Percentiles rank a stretch among this genome's conserved stretches.
Conservation (phyloP, 2,113 vertebrate species). For the Tragelaphus imberbis region DNA sequence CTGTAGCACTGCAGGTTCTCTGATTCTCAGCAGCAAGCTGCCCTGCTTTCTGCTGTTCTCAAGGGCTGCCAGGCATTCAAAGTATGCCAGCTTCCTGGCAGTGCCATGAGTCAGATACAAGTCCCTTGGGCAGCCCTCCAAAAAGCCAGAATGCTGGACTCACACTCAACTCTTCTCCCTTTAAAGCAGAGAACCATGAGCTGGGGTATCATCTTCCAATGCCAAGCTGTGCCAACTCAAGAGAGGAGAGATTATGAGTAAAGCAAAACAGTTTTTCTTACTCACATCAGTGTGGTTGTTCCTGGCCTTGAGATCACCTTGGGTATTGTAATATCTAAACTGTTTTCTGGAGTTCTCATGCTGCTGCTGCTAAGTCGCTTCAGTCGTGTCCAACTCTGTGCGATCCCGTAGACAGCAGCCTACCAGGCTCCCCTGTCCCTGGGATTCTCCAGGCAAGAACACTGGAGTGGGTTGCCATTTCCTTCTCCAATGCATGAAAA, state of each 20-base stretch:
- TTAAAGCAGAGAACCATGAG: not conserved
- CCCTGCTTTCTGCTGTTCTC: not conserved
- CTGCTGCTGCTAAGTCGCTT: no score
- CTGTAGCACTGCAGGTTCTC: not conserved
- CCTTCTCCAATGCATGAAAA: no score
- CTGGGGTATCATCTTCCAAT: not conserved
- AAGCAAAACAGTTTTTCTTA: not conserved
- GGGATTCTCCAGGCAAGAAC: no score
- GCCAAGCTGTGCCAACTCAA: not conserved
- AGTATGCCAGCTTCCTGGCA: not conserved
- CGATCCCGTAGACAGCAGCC: no score
- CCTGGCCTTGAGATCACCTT: not conserved
- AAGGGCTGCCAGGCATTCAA: not conserved
- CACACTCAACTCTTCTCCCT: not conserved
- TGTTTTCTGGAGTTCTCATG: not conserved
- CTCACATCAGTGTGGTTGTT: not conserved
- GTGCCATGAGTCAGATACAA: not conserved
- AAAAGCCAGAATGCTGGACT: not conserved
- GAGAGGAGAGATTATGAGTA: not conserved
- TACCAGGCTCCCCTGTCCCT: no score
- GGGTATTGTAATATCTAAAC: not conserved
- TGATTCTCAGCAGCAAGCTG: not conserved
- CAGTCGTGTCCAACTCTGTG: no score
- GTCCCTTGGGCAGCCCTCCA: not conserved
- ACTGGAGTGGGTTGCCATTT: no score